These are phyloP conservation scores for Dyspetes luteomarginatus DNA, from an alignment of 2,888 invertebrate genomes.

Conservation along the genomic window DNA sequence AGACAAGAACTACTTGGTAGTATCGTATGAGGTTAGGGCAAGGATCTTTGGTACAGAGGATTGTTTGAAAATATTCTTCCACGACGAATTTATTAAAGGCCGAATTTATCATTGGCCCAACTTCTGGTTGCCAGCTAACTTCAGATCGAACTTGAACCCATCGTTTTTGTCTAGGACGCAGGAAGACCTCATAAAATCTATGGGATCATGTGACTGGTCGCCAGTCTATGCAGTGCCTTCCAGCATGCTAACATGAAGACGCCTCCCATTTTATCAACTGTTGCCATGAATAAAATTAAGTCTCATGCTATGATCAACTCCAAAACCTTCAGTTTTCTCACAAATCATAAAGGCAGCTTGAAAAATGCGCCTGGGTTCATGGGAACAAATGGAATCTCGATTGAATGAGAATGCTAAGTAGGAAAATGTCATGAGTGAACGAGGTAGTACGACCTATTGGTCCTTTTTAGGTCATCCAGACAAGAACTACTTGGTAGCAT, in stretches of 20 bases:
- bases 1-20: no score
- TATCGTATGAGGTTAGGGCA: no score
- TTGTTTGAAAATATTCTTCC: neutral
- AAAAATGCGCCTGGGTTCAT: conserved; percentile 26
- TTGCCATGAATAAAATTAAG: no score
- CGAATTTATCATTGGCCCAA: neutral
- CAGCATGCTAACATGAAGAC: neutral
- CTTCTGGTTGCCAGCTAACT: neutral
- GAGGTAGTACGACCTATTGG: no score
- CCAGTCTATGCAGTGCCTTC: neutral
- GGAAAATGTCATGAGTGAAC: no score
- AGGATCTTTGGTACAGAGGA: no score
- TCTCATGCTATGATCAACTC: no score
- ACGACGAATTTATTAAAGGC: neutral
- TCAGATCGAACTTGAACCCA: neutral
- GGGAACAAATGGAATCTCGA: neutral
- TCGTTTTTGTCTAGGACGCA: neutral
- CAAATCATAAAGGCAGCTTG: no score
- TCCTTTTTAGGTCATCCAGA: no score
- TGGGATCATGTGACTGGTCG: neutral
- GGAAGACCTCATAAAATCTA: neutral
- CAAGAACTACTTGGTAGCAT: no score
- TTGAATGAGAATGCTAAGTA: no score
- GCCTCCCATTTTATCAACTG: neutral
- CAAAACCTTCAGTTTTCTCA: no score